Percentiles rank a stretch among this genome's conserved stretches.
phyloP scores from a whole-genome alignment of 1,140 invertebrate species.

The Patella vulgata region DNA sequence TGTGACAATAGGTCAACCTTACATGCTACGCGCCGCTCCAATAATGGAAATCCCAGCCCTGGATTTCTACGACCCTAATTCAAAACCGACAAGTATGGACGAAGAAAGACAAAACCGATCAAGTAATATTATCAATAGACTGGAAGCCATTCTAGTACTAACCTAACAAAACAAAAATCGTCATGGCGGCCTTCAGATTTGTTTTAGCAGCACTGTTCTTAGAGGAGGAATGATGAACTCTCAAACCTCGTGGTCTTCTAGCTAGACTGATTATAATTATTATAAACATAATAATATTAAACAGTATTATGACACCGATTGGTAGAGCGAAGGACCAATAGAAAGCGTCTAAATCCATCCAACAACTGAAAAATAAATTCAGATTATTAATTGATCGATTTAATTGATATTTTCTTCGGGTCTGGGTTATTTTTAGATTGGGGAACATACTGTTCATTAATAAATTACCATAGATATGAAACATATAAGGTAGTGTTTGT shows the following conservation, averaged over 20 bases:
- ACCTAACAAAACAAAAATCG: conserved; percentile 67
- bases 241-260: conserved; percentile 50
- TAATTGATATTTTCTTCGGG: too few relatives aligned
- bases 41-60: too few relatives aligned
- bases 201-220: conserved; percentile 51
- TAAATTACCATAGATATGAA: too few relatives aligned
- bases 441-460: too few relatives aligned
- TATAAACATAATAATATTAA: conserved; percentile 65
- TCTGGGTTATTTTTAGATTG: too few relatives aligned
- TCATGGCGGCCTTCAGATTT: conserved; percentile 67
- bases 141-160: too few relatives aligned
- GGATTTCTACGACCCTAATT: too few relatives aligned
- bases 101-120: not conserved
- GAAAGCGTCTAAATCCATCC: conserved; percentile 63
- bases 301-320: conserved; percentile 60
- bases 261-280: conserved; percentile 64
- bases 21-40: too few relatives aligned
- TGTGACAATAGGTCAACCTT: too few relatives aligned
- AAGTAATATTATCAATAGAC: too few relatives aligned
- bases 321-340: conserved; percentile 66
- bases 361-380: conserved; percentile 59
- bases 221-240: conserved; percentile 61
- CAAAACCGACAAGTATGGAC: not conserved
- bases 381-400: too few relatives aligned
- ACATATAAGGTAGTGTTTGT: too few relatives aligned